These are phyloP conservation scores for Sciurus niger DNA, from an alignment of 2,113 vertebrate species.

Conservation along the genomic window DNA sequence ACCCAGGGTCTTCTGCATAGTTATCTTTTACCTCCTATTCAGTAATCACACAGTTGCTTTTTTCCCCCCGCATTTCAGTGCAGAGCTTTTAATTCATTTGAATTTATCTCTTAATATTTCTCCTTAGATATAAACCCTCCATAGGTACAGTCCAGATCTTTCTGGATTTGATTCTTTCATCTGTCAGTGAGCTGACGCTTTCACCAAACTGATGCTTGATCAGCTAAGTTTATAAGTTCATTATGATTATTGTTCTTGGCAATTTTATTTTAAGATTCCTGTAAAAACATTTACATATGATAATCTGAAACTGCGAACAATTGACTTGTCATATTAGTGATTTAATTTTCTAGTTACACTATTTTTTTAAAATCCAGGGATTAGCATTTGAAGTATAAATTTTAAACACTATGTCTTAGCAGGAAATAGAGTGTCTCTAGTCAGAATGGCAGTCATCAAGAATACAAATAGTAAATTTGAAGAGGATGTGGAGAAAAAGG, in stretches of 20 bases:
- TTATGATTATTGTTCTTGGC: not conserved
- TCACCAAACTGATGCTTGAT: not conserved
- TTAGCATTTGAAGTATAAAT: slow-evolving; percentile 34
- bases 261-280: not conserved
- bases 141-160: not conserved
- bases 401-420: slow-evolving; percentile 20
- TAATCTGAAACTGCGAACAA: not conserved
- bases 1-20: too few species aligned
- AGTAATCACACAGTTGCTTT: not conserved
- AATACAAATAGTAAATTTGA: too few species aligned
- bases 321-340: slow-evolving; percentile 31
- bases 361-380: slow-evolving; percentile 13
- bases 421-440: not conserved
- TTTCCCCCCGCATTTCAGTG: not conserved
- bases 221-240: not conserved
- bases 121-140: slow-evolving; percentile 12
- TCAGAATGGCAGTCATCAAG: too few species aligned
- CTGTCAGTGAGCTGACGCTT: not conserved
- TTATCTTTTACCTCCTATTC: not conserved
- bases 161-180: not conserved
- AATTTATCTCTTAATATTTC: slow-evolving; percentile 8
- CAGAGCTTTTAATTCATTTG: not conserved
- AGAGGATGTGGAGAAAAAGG: too few species aligned
- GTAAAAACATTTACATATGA: not conserved
- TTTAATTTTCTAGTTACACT: slow-evolving; percentile 41